Conservation (phyloP, 2,888 invertebrate genomes). For the Hemithea aestivaria region DNA sequence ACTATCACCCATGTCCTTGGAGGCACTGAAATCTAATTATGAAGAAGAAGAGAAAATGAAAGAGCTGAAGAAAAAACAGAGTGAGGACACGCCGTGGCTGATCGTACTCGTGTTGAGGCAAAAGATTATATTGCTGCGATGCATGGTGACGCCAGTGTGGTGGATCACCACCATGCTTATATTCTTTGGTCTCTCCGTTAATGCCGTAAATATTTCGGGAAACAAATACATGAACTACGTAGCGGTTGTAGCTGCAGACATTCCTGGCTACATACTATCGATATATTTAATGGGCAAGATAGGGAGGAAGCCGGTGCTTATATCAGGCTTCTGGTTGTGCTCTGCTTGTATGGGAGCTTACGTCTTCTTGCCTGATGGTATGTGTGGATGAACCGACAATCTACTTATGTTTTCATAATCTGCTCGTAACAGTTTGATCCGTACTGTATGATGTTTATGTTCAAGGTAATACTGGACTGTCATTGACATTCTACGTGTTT, state of each 20-base stretch:
- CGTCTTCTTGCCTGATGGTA: no score
- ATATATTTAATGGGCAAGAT: no score
- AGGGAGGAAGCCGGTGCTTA: no score
- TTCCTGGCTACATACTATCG: no score
- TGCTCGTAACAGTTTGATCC: no score
- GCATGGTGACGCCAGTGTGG: slow-evolving; percentile 63
- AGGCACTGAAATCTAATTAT: neutral
- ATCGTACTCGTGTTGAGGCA: slow-evolving; percentile 40
- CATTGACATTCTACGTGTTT: slow-evolving; percentile 71
- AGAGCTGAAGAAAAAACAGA: neutral
- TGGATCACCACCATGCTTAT: slow-evolving; percentile 82
- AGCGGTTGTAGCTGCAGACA: no score
- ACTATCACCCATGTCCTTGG: neutral
- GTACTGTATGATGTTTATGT: neutral
- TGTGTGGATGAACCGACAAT: no score
- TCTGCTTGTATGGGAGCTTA: no score
- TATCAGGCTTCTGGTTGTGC: no score
- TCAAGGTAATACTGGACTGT: slow-evolving; percentile 31
- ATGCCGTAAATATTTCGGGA: slow-evolving; percentile 80
- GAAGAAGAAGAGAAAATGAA: neutral
- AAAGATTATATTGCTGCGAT: slow-evolving; percentile 42
- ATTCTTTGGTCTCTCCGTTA: slow-evolving; percentile 82
- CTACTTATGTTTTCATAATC: no score
- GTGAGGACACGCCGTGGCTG: neutral
- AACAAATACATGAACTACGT: slow-evolving; percentile 76